phyloP scores from a whole-genome alignment of 2,888 invertebrate species.

The Drosophila pseudotalamancana region DNA sequence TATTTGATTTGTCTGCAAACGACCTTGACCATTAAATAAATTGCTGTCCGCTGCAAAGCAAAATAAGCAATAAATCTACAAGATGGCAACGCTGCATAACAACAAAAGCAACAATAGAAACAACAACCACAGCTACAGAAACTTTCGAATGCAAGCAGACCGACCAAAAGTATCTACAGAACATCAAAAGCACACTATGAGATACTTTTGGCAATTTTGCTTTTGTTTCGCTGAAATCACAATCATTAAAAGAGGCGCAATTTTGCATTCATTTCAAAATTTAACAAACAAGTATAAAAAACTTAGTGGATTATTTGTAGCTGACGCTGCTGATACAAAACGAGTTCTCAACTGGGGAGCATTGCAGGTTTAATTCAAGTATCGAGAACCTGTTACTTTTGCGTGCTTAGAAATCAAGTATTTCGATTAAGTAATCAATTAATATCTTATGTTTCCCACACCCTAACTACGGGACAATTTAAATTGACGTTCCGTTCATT shows the following conservation, averaged over 20 bases:
- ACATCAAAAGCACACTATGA: slow-evolving; percentile 38
- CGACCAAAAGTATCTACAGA: slow-evolving; percentile 32
- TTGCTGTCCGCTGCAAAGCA: slow-evolving; percentile 64
- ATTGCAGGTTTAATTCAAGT: not conserved
- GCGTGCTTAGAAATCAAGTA: slow-evolving; percentile 61
- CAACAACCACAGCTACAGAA: slow-evolving; percentile 6
- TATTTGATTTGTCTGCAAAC: slow-evolving; percentile 67
- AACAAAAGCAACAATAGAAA: slow-evolving; percentile 11
- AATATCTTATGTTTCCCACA: slow-evolving; percentile 7
- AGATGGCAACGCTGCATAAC: slow-evolving; percentile 57
- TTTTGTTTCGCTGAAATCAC: slow-evolving; percentile 11
- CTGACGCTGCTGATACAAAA: slow-evolving; percentile 38
- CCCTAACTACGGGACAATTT: slow-evolving; percentile 1
- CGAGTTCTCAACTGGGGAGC: slow-evolving; percentile 39
- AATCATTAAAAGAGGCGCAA: slow-evolving; percentile 35
- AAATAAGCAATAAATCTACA: slow-evolving; percentile 73
- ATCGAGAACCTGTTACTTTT: slow-evolving; percentile 68
- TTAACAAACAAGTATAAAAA: slow-evolving; percentile 51
- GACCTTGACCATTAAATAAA: slow-evolving; percentile 80
- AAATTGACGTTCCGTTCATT: slow-evolving; percentile 21
- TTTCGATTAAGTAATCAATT: slow-evolving; percentile 58
- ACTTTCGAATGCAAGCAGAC: slow-evolving; percentile 32
- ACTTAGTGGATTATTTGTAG: slow-evolving; percentile 57
- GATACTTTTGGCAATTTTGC: slow-evolving; percentile 39
- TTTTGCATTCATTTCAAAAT: slow-evolving; percentile 66